A percentile compares a stretch with the other conserved stretches of the same genome.
phyloP scores from a whole-genome alignment of 2,797 vertebrate genomes.

The Halcyon chelicuti region DNA sequence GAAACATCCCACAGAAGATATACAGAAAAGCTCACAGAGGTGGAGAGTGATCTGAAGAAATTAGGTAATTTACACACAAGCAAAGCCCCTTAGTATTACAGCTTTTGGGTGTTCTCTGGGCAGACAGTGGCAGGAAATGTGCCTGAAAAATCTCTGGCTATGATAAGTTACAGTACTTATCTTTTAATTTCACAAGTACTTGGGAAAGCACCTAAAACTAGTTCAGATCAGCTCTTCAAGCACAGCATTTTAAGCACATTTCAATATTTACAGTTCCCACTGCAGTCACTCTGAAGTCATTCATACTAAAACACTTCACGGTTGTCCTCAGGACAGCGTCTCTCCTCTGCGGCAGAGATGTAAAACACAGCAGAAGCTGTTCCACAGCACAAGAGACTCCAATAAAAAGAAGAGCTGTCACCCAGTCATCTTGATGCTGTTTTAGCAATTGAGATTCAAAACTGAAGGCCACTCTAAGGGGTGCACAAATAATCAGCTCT shows the following conservation, averaged over 20 bases:
- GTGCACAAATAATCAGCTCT: background rate
- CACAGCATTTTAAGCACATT: background rate
- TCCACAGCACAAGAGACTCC: background rate
- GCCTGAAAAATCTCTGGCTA: background rate
- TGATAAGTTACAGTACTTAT: background rate
- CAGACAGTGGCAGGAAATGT: background rate
- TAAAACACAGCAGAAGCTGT: background rate
- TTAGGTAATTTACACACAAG: constrained; percentile 83
- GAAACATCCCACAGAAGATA: constrained; percentile 86
- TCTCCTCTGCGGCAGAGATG: background rate
- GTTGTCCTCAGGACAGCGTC: background rate
- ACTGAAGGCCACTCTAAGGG: background rate
- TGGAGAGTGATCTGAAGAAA: constrained; percentile 92
- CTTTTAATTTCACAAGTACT: background rate
- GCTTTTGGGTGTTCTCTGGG: background rate
- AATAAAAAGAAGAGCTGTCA: background rate
- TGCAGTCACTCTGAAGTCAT: background rate
- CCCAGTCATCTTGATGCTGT: background rate
- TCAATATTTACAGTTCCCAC: background rate
- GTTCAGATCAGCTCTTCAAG: background rate
- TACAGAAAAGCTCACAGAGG: constrained; percentile 89
- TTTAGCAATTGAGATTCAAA: background rate
- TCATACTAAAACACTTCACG: background rate
- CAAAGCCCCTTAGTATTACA: background rate
- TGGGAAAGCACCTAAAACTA: background rate